Base-by-base conservation (phyloP, 2,113 vertebrate genomes). In the Cottus gobio region DNA sequence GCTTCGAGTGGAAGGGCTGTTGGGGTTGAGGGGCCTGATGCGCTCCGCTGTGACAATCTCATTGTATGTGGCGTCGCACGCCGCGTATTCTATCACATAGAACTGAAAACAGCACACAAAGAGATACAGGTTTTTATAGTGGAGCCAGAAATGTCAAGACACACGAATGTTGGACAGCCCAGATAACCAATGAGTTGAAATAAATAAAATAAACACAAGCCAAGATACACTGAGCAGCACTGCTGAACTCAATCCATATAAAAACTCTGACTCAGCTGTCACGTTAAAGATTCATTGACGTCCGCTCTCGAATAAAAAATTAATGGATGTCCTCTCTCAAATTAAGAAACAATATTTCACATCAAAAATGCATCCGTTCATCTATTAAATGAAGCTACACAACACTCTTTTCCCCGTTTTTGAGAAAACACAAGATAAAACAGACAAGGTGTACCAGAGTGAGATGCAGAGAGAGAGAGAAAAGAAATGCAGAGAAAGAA, bases 41-140 rank as follows among this genome's bases (percentile, higher is more conserved):
- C 97, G 94, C 82, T 97, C 97, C 11, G 96, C 71, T 4, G 96
- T 98, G 92, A 98, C 96, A 0, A 98, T 98, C 92, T 97, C 97
- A 22, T 98, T 98, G 92, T 97, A 98, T 24, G 97, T 97, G 80
- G 97, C 96, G 34, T 97, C 97, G 5, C 96, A 97, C 2, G 97
- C 96, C 1, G 96, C 96, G 18, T 97, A 97, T 87, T 98, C 97
- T 9, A 98, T 97, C 71, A 98, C 97, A 12, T 97, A 98, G 86
- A 98, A 98, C 97, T 98, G 90, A 46, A 86, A 82, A 30, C 16
- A 52, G 11, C 22, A 66, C 0, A 66, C 0, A 44, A 61, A 64
- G 3, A 79, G 42, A 85, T 2, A 39, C 2, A 20, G 1, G 20
- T 73, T 71, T 75, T 65, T 60, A 79, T 42, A 39, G 50, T 3